phyloP scores from a whole-genome alignment of 2,113 vertebrate genomes.

The Phocoena phocoena region DNA sequence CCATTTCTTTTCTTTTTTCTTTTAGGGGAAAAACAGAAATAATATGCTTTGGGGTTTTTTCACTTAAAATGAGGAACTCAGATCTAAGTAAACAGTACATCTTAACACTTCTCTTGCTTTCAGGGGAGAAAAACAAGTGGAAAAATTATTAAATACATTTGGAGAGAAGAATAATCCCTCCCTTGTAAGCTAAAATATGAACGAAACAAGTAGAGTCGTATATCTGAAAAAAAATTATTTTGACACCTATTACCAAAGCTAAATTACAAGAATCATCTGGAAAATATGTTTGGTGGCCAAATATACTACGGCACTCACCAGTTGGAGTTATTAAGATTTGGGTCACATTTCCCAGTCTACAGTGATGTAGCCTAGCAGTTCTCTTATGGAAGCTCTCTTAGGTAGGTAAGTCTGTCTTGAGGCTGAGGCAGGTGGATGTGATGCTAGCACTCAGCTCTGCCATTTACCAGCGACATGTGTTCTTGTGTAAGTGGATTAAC shows the following conservation, averaged over 20 bases:
- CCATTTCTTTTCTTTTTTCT: conserved; percentile 5
- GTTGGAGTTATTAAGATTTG: background rate
- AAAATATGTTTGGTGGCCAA: background rate
- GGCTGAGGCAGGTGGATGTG: background rate
- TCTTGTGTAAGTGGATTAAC: background rate
- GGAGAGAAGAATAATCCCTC: background rate
- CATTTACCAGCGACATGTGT: background rate
- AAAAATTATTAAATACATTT: conserved; percentile 32
- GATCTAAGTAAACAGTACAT: background rate
- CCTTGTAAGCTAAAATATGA: background rate
- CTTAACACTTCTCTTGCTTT: conserved; percentile 22
- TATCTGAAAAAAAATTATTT: conserved; percentile 43
- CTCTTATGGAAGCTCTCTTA: background rate
- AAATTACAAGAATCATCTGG: conserved; percentile 32
- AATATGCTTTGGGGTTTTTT: background rate
- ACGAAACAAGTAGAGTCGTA: conserved; percentile 22
- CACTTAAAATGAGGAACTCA: background rate
- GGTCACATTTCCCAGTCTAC: background rate
- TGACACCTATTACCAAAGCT: background rate
- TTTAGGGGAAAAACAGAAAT: background rate
- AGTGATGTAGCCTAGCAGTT: background rate
- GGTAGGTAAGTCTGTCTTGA: background rate
- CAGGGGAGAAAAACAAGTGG: conserved; percentile 46
- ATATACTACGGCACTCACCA: background rate
- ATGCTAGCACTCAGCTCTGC: background rate